These are phyloP conservation scores for Streblospio benedicti DNA, from an alignment of 1,140 invertebrate genomes.

Conservation along the genomic window DNA sequence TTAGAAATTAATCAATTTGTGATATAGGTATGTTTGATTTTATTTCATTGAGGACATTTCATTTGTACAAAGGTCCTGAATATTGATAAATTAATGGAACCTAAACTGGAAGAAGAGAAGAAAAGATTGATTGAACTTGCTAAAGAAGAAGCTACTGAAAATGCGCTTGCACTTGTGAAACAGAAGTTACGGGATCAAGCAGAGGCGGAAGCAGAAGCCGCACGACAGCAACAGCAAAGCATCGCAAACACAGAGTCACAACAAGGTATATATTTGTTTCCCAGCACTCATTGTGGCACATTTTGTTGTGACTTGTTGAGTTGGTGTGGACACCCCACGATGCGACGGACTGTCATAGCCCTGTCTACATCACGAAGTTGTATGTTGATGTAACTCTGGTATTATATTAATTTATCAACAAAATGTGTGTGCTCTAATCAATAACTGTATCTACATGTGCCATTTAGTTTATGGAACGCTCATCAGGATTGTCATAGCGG, in stretches of 20 bases:
- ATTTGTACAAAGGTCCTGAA: neutral
- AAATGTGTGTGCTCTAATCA: no score
- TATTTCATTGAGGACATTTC: no score
- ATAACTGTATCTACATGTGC: no score
- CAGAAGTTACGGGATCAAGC: neutral
- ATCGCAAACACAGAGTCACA: neutral
- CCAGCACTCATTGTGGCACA: neutral
- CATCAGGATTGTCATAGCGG: no score
- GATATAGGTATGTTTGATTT: no score
- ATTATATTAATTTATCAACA: no score
- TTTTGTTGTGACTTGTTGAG: neutral
- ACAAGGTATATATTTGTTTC: neutral
- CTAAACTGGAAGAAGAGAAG: neutral
- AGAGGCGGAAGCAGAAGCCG: neutral
- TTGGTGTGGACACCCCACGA: neutral
- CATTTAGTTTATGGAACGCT: no score
- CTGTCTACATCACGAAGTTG: neutral
- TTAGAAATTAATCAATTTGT: no score
- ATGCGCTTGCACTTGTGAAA: neutral
- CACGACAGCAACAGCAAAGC: neutral
- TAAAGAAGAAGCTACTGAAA: neutral
- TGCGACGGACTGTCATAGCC: neutral
- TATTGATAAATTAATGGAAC: neutral
- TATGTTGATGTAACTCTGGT: no score
- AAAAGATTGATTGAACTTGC: neutral